These are phyloP conservation scores for Nomia melanderi DNA, from an alignment of 1,140 invertebrate genomes.

Conservation along the genomic window DNA sequence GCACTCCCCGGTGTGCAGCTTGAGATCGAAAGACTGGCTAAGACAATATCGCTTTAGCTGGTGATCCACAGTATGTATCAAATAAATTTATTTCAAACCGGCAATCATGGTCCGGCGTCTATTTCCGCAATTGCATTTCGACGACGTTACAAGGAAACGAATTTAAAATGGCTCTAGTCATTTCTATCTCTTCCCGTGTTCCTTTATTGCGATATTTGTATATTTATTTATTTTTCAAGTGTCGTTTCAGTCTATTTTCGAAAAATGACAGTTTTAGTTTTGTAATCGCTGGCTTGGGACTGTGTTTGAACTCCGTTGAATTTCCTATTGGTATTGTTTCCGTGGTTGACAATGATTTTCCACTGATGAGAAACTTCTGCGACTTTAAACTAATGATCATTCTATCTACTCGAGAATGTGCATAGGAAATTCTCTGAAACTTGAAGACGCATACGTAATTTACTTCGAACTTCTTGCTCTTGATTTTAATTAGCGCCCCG, in stretches of 20 bases:
- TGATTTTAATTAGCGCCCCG: slow-evolving; percentile 44
- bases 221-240: too few relatives aligned
- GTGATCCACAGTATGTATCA: slow-evolving; percentile 28
- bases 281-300: background rate
- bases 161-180: background rate
- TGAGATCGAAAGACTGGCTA: slow-evolving; percentile 44
- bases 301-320: background rate
- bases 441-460: slow-evolving; percentile 28
- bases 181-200: background rate
- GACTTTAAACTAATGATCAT: slow-evolving; percentile 6
- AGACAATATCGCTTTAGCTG: slow-evolving; percentile 50
- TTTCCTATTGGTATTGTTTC: background rate
- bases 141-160: too few relatives aligned
- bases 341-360: background rate
- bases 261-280: background rate
- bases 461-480: slow-evolving; percentile 29
- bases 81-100: slow-evolving; percentile 46
- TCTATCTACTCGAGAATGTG: slow-evolving; percentile 4
- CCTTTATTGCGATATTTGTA: too few relatives aligned
- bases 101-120: background rate
- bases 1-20: slow-evolving; percentile 52
- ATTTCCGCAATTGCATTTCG: slow-evolving; percentile 6
- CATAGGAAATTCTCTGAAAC: slow-evolving; percentile 2
- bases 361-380: background rate
- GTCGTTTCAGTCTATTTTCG: too few relatives aligned